These are phyloP conservation scores for Lacerta viridis DNA, from an alignment of 2,797 vertebrate species.

Conservation along the genomic window DNA sequence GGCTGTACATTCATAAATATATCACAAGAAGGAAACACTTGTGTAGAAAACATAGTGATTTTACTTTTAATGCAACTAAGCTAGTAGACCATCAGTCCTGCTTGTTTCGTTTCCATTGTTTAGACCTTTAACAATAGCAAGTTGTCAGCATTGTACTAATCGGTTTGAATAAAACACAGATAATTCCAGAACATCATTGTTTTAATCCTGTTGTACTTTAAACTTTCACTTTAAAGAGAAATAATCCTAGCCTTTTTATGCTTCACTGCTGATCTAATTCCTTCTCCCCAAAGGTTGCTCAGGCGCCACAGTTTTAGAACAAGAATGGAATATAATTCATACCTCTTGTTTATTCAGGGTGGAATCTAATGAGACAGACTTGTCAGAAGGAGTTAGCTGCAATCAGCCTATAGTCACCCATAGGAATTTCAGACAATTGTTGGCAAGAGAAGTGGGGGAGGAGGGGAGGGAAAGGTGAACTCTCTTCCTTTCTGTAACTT, in stretches of 20 bases:
- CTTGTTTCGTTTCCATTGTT: constrained; percentile 10
- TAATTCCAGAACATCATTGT: constrained; percentile 40
- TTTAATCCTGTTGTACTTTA: constrained; percentile 27
- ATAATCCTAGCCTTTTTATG: constrained; percentile 21
- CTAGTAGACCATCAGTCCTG: neutral
- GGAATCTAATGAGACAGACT: constrained; percentile 32
- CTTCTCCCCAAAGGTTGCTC: neutral
- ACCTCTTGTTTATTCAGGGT: constrained; percentile 25
- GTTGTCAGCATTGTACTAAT: neutral
- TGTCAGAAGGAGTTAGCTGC: constrained; percentile 26
- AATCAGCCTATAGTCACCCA: constrained; percentile 9
- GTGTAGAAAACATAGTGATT: neutral
- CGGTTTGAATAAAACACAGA: neutral
- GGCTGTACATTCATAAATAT: too few species aligned
- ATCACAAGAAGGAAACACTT: neutral
- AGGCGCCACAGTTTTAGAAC: constrained; percentile 1
- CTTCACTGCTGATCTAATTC: constrained; percentile 6
- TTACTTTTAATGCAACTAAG: neutral
- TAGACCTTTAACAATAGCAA: constrained; percentile 18
- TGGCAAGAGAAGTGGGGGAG: neutral
- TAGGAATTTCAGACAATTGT: constrained; percentile 13
- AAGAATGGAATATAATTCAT: constrained; percentile 19
- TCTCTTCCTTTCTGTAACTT: neutral
- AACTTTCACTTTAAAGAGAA: constrained; percentile 28
- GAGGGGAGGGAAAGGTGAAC: too few species aligned